Percentiles rank a stretch among this genome's conserved stretches.
These are phyloP conservation scores for Sphaerodactylus townsendi DNA, from an alignment of 2,113 vertebrate species.

Conservation along the genomic window DNA sequence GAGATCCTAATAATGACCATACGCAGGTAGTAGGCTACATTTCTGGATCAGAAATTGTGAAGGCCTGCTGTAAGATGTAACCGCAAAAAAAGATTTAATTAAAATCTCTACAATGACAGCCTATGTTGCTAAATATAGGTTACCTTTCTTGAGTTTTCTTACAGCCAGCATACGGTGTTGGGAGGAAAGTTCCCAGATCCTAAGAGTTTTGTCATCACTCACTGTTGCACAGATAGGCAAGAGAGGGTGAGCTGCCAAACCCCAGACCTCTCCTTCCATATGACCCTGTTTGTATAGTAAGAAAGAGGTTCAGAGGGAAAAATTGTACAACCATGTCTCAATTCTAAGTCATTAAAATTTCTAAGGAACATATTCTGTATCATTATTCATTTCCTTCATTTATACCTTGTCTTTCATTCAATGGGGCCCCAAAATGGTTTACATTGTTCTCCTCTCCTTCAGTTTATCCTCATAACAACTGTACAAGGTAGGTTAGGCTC, in stretches of 20 bases:
- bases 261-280: slow-evolving; percentile 98
- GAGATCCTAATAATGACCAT: neutral
- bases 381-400: neutral
- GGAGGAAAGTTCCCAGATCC: slow-evolving; percentile 95
- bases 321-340: neutral
- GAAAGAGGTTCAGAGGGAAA: neutral
- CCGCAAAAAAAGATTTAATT: neutral
- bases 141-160: slow-evolving; percentile 98
- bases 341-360: neutral
- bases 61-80: neutral
- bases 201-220: slow-evolving; percentile 93
- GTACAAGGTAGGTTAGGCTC: too few relatives aligned
- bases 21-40: too few relatives aligned
- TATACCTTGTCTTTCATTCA: too few relatives aligned
- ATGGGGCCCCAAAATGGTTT: too few relatives aligned
- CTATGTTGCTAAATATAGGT: neutral
- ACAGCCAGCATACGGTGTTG: slow-evolving; percentile 98
- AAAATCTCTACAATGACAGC: neutral
- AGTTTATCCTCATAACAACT: too few relatives aligned
- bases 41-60: neutral
- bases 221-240: slow-evolving; percentile 95
- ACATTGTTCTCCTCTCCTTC: too few relatives aligned
- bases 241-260: slow-evolving; percentile 90
- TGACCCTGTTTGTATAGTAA: slow-evolving; percentile 82
- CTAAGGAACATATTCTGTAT: neutral